phyloP scores from a whole-genome alignment of 2,797 vertebrate genomes.

The Danionella dracula region DNA sequence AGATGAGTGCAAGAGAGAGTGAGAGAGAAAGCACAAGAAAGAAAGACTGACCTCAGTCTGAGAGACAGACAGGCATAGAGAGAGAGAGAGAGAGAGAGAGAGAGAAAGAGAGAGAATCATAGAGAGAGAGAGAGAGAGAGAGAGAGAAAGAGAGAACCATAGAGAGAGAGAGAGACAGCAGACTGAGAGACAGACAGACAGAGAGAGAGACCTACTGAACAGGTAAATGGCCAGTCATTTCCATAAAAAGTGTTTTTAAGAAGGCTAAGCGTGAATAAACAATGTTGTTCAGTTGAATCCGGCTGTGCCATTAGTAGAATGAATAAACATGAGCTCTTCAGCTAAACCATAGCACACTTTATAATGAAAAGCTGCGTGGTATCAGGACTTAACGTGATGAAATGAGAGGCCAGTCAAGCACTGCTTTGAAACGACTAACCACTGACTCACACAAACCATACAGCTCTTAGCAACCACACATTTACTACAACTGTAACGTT shows the following conservation, averaged over 20 bases:
- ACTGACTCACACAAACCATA: too few relatives aligned
- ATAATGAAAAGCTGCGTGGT: constrained; percentile 28
- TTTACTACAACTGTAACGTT: too few relatives aligned
- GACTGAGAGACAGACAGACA: too few relatives aligned
- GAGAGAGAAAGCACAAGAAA: too few relatives aligned
- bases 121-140: too few relatives aligned
- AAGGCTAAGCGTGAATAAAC: constrained; percentile 22
- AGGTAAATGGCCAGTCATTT: constrained; percentile 49
- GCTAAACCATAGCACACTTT: constrained; percentile 28
- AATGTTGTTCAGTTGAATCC: constrained; percentile 48
- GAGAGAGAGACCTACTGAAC: constrained; percentile 30
- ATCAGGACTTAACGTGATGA: constrained; percentile 24
- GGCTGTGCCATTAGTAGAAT: constrained; percentile 48
- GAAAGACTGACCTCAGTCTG: constrained; percentile 29
- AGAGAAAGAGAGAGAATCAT: too few relatives aligned
- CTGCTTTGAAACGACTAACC: background rate
- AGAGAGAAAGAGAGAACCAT: too few relatives aligned
- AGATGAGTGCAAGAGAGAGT: too few relatives aligned
- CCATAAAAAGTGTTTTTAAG: constrained; percentile 46
- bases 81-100: too few relatives aligned
- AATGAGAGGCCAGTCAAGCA: constrained; percentile 17
- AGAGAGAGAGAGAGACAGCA: too few relatives aligned
- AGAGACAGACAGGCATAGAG: too few relatives aligned
- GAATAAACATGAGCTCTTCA: constrained; percentile 51
- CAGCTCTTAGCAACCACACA: too few relatives aligned